Base-by-base conservation (phyloP, 35 echinoderm and acorn worm genomes). In the Acanthaster planci region DNA sequence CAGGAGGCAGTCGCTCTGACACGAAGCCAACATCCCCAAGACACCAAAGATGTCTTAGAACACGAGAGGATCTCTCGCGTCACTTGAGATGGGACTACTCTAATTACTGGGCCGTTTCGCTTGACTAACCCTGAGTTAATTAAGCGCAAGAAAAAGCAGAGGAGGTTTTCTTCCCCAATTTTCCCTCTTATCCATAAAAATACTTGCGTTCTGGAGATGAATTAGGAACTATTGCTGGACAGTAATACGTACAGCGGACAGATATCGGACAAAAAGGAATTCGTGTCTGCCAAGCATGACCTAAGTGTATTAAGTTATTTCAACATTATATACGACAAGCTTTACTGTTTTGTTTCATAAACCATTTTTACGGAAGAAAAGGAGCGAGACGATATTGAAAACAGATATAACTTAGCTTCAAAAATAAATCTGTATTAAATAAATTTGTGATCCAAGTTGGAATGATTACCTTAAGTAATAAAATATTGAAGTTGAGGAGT, bases 1-100 rank as follows among this genome's bases (percentile, higher is more conserved):
- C 23, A 19, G 2, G 0, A 72, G 64, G 23, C 26, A 1, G 34
- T 29, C 14, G 18, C 64, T 14, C 8, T 9, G 34, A 72, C 64
- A 72, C 64, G 64, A 26, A 72, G 16, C 64, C 64, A 72, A 14
- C 64, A 34, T 72, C 64, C 34, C 30, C 64, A 72, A 72, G 64
- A 72, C 64, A 72, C 64, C 34, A 26, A 26, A 72, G 23, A 26
- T 67, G 18, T 72, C 64, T 72, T 7, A 35, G 30, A 72, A 72
- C 64, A 29, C 64, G 34, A 31, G 29, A 72, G 34, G 30, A 14
- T 26, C 22, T 72, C 64, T 72, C 64, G 64, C 64, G 14, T 72
- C 2, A 26, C 64, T 1, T 72, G 26, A 26, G 34, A 31, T 1
- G 64, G 10, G 64, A 72, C 64, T 34, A 72, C 64, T 72, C 30